Evolutionary conservation across 2,888 invertebrate genomes (phyloP), one percentile per base, ranked within the genome.

Genomic region (Dimorphilus gyrociliatus): DNA sequence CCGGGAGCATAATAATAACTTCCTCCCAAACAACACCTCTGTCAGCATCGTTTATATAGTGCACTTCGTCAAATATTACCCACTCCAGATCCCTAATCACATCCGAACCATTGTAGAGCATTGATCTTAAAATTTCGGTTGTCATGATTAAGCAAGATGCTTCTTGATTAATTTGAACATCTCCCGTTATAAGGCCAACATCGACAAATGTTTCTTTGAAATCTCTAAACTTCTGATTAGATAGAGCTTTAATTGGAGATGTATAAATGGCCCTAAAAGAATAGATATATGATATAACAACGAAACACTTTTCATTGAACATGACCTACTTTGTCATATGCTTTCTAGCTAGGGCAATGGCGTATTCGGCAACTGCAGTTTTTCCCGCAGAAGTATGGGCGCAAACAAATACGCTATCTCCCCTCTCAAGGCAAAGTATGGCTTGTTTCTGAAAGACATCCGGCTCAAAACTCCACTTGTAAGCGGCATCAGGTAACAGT

Each of bases 11-110:
- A 47, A 97, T 99, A 3, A 97, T 68, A 1, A 86, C 88, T 65
- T 99, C 94, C 63, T 97, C 97, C 97, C 97, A 99, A 1, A 97
- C 97, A 53, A 94, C 88, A 8, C 97, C 97, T 39, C 97, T 69
- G 75, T 88, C 85, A 24, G 76, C 73, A 64, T 99, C 86, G 61
- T 94, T 97, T 40, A 99, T 85, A 54, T 99, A 97, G 61, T 99
- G 97, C 5, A 94, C 90, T 67, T 99, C 97, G 63, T 97, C 97
- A 57, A 97, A 97, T 49, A 97, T 85, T 2, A 97, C 97, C 68
- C 86, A 97, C 60, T 99, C 94, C 32, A 99, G 67, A 61, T 99
- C 94, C 25, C 90, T 72, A 0, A 90, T 79, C 31, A 88, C 78
- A 51, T 94, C 92, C 6, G 88, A 88, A 35, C 84, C 84, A 56